phyloP scores from a whole-genome alignment of 2,113 vertebrate species.

The Campylomormyrus numenius region DNA sequence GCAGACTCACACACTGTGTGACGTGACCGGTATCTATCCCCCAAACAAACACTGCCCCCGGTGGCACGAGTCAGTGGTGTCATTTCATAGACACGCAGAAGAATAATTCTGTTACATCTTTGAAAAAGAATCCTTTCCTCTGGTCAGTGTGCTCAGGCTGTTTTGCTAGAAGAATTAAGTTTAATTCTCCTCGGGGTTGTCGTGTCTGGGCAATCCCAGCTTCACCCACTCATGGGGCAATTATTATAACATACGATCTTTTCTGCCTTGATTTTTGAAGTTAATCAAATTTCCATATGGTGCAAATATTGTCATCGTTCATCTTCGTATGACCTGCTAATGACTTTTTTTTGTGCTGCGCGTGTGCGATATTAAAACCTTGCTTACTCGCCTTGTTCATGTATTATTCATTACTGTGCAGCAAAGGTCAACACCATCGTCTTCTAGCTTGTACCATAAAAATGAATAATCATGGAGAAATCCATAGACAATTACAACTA shows the following conservation, averaged over 20 bases:
- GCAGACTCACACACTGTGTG: neutral
- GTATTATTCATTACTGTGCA: neutral
- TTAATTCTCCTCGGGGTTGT: neutral
- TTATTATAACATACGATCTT: neutral
- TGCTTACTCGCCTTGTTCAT: neutral
- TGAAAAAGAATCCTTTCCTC: neutral
- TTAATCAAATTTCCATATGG: slow-evolving; percentile 1
- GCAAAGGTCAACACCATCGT: neutral
- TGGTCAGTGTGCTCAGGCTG: neutral
- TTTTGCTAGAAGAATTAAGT: neutral
- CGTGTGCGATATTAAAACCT: neutral
- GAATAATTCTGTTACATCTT: neutral
- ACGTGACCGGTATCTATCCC: neutral
- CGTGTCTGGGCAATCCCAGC: neutral
- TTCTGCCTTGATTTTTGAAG: neutral
- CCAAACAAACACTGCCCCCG: neutral
- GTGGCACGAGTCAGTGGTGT: neutral
- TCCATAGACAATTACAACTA: neutral
- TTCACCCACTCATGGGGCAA: neutral
- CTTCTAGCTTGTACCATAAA: neutral
- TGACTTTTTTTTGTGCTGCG: neutral
- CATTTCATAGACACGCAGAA: neutral
- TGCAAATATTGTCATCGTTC: neutral
- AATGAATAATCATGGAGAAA: neutral
- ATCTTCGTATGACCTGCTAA: neutral